Evolutionary conservation across 2,888 invertebrate genomes (phyloP).

Genomic region (Blera fallax): DNA sequence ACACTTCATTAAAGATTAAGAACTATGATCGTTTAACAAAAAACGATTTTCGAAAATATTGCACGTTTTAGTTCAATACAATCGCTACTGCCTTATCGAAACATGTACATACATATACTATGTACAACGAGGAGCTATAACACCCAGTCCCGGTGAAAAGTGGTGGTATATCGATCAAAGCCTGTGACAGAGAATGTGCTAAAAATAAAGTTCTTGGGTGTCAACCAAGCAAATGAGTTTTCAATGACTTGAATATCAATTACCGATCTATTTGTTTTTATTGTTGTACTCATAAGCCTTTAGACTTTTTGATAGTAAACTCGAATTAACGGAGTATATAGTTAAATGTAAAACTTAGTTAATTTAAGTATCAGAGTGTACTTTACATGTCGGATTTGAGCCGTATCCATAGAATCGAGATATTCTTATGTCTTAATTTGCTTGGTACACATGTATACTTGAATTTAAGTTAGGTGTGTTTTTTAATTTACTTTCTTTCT

Average conservation of each 20-base stretch:
- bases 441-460: too few relatives aligned
- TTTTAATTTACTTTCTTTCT: conserved; percentile 74
- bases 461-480: too few relatives aligned
- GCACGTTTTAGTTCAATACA: neutral
- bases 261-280: neutral
- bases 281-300: neutral
- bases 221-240: neutral
- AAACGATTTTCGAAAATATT: neutral
- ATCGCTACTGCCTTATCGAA: neutral
- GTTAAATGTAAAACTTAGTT: neutral
- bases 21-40: neutral
- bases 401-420: too few relatives aligned
- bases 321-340: neutral
- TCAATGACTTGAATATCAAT: conserved; percentile 1
- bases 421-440: too few relatives aligned
- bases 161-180: conserved; percentile 8
- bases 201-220: neutral
- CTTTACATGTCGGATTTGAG: too few relatives aligned
- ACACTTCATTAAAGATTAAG: neutral
- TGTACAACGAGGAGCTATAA: neutral
- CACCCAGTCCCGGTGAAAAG: neutral
- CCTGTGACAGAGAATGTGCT: neutral
- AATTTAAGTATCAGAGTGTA: neutral
- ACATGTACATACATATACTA: neutral
- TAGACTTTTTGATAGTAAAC: neutral